These are phyloP conservation scores for Petrocephalus zakoni DNA, from an alignment of 2,113 vertebrate species.

Conservation along the genomic window DNA sequence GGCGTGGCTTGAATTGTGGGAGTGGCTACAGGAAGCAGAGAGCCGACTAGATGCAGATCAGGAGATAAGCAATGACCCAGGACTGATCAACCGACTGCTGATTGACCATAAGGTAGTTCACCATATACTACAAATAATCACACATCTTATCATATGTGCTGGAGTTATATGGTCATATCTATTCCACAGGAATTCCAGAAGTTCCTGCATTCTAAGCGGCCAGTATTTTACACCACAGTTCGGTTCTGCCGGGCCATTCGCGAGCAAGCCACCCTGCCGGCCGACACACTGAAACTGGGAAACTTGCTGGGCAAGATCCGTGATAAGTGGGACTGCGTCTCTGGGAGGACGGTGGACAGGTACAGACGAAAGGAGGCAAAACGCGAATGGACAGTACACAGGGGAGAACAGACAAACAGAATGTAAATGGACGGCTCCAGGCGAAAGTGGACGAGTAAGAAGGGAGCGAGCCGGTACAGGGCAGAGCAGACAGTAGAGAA, in stretches of 20 bases:
- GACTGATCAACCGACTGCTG: constrained; percentile 93
- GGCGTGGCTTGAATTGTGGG: constrained; percentile 92
- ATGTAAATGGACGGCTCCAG: too few species aligned
- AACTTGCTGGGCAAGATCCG: constrained; percentile 86
- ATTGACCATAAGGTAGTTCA: constrained; percentile 85
- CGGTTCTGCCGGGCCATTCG: constrained; percentile 86
- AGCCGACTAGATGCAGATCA: constrained; percentile 85
- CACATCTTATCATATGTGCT: background rate
- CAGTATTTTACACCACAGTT: constrained; percentile 92
- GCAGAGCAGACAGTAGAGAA: too few species aligned
- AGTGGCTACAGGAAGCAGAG: constrained; percentile 96
- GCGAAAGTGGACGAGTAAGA: too few species aligned
- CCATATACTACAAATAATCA: background rate
- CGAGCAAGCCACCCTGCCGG: constrained; percentile 80
- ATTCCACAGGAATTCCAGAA: constrained; percentile 88
- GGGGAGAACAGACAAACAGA: too few species aligned
- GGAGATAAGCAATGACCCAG: constrained; percentile 94
- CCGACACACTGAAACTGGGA: constrained; percentile 85
- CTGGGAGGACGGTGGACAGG: constrained; percentile 96
- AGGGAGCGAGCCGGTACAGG: too few species aligned
- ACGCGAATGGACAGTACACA: too few species aligned
- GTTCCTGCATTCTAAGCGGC: constrained; percentile 89
- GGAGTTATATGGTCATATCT: background rate
- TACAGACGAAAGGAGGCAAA: constrained; percentile 31
- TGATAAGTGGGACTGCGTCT: constrained; percentile 98